Base-by-base conservation (phyloP, 2,797 vertebrate species). In the Neoniphon sammara region DNA sequence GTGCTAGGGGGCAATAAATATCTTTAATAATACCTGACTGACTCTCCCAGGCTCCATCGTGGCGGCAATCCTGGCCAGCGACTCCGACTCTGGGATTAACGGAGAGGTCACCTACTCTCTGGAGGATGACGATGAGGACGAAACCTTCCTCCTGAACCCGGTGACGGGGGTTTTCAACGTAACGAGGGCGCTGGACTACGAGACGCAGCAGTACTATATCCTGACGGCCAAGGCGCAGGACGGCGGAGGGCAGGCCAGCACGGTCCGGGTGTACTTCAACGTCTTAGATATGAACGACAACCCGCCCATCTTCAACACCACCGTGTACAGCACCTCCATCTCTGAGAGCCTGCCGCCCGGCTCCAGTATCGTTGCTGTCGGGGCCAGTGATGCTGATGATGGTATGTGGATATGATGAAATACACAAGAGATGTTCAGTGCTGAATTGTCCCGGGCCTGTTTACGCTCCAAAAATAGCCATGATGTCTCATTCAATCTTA, bases 131-230 rank as follows among this genome's bases (percentile, higher is more conserved):
- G 96, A 97, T 4, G 96, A 96, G 54, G 97, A 98, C 21, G 93
- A 94, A 46, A 91, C 95, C 10, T 99, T 99, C 91, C 96, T 97
- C 76, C 89, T 99, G 9, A 98, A 99, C 85, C 96, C 97, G 0
- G 90, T 99, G 55, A 99, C 97, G 0, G 98, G 98, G 0, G 97
- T 98, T 42, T 99, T 99, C 90, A 99, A 99, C 47, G 93, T 99
- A 85, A 98, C 97, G 0, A 95, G 94, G 0, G 50, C 73, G 0
- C 87, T 99, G 86, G 97, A 99, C 92, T 97, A 95, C 0, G 98
- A 99, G 90, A 62, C 76, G 0, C 97, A 98, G 85, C 96, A 95
- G 78, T 98, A 95, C 86, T 99, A 96, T 61, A 96, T 99, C 25
- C 94, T 99, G 25, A 96, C 95, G 0, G 94, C 96, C 0, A 92